Conservation (phyloP, 2,888 invertebrate species). For the Eurytoma adleriae region DNA sequence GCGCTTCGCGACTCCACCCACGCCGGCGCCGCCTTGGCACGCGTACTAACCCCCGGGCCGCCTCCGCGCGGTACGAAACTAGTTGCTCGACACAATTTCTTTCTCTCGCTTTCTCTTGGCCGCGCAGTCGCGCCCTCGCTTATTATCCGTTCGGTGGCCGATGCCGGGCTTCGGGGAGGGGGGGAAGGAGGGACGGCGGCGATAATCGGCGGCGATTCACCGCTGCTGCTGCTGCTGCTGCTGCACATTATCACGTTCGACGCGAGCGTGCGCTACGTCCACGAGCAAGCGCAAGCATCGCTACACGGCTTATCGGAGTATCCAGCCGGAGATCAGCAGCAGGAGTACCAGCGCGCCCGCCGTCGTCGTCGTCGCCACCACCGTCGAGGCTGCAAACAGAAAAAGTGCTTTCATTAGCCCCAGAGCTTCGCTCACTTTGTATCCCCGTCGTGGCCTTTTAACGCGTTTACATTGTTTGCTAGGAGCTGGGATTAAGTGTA, state of each 20-base stretch:
- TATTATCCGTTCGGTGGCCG: not conserved
- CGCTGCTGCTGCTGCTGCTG: not conserved
- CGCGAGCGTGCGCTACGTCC: conserved; percentile 7
- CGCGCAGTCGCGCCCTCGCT: not conserved
- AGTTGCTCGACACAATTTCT: conserved; percentile 11
- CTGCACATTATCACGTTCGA: conserved; percentile 37
- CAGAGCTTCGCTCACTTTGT: no score
- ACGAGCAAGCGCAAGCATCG: conserved; percentile 22
- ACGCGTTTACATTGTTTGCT: not conserved
- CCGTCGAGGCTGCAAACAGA: conserved; percentile 42
- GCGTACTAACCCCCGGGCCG: conserved; percentile 1
- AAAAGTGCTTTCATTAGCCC: not conserved
- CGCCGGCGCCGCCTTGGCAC: conserved; percentile 12
- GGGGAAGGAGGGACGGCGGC: not conserved
- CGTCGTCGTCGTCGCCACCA: not conserved
- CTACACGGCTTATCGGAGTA: conserved; percentile 53
- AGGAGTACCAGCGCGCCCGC: conserved; percentile 31
- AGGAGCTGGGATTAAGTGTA: no score
- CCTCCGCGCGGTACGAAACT: conserved; percentile 3
- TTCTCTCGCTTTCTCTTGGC: not conserved
- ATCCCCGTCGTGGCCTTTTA: not conserved
- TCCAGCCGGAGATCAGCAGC: conserved; percentile 50
- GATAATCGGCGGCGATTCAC: not conserved
- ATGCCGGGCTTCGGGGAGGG: not conserved
- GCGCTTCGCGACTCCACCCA: not conserved